Conservation (phyloP, 2,113 vertebrate species). For the Eulemur macaco region DNA sequence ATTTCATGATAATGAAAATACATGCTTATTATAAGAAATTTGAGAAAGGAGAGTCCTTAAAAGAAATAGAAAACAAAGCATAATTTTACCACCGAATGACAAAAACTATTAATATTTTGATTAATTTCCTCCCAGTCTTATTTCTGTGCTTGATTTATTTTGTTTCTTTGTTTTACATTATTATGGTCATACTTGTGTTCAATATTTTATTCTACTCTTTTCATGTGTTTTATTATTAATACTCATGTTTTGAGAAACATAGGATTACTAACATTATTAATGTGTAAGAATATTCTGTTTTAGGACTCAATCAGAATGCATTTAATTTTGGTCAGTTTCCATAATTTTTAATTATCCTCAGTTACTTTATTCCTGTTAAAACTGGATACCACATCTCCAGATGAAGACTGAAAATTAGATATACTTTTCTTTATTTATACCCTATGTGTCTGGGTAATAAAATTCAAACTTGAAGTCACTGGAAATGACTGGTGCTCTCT, state of each 20-base stretch:
- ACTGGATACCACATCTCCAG: background rate
- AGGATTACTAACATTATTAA: background rate
- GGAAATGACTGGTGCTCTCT: background rate
- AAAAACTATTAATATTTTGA: conserved; percentile 16
- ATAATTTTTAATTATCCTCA: background rate
- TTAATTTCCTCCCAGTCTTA: background rate
- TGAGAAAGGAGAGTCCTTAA: background rate
- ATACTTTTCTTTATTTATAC: conserved; percentile 1
- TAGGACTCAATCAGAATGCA: background rate
- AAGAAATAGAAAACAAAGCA: background rate
- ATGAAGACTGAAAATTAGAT: background rate
- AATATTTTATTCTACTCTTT: conserved; percentile 17
- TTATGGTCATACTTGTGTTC: background rate
- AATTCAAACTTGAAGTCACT: background rate
- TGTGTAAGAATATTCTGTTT: background rate
- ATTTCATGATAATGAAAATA: conserved; percentile 27
- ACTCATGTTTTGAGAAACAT: conserved; percentile 13
- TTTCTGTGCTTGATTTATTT: conserved; percentile 12
- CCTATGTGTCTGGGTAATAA: background rate
- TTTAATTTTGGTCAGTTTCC: background rate
- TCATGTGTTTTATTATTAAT: background rate
- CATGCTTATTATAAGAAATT: background rate
- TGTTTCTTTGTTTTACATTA: background rate
- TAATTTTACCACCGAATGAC: background rate
- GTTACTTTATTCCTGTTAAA: background rate